Evolutionary conservation across 64 coral and sea anemone species (phyloP), one percentile per base, ranked within the genome.

Genomic region (Catalaphyllia jardinei): DNA sequence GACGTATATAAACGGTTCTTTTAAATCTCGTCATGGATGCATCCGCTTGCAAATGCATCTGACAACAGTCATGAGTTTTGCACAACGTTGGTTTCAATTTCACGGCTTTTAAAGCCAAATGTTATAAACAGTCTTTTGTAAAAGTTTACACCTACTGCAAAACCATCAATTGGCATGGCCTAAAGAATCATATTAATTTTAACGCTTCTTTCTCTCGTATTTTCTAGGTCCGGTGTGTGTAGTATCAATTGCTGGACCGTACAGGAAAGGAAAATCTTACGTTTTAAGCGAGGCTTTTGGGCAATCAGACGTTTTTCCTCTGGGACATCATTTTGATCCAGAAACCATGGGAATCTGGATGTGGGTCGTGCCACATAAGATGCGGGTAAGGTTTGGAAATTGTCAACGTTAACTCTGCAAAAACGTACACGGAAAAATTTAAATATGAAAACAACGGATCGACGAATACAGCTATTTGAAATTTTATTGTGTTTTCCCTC

Each of bases 291-390:
- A 89, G 35, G 87, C 60, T 10, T 89, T 88, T 76, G 75, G 57
- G 14, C 87, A 77, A 31, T 14, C n/a, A 60, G 38, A 88, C 2
- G 60, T 88, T 16, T 88, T 88, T 63, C 87, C 75, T 57, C 38
- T 79, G 33, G 87, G 87, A n/a, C 87, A 79, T 49, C 72, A 78
- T 22, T 27, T 89, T 13, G 76, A 89, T 61, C 87, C 76, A 29
- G 87, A 88, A 57, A 88, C 87, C 54, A 88, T 88, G 87, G 87
- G 87, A 79, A 89, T 89, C 25, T 89, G 87, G 87, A 60, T 89
- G 57, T 89, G 76, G 60, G 60, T 89, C 13, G 87, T 89, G 31
- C 74, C 74, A 1, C 28, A 49, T 62, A 89, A 67, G 46, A 78
- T 89, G 6, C n/a, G 76, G 77, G 87, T 78, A 29, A 79, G 69